Evolutionary conservation across 2,113 vertebrate species (phyloP).

Genomic region (Oreocharis arfaki): DNA sequence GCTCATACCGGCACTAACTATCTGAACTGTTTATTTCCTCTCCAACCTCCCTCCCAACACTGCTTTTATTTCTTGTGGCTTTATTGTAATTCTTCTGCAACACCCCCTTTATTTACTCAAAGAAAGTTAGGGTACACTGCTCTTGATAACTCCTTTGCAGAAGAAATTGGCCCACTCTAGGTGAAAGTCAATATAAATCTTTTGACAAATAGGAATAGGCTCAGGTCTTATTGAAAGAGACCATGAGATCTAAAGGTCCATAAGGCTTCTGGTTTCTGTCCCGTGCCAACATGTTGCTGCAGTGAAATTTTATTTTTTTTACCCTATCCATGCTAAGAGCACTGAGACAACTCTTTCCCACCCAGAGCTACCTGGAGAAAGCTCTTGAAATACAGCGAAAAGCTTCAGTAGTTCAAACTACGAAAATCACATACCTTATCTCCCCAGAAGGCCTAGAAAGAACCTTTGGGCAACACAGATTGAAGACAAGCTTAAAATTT

Average conservation of each 20-base stretch:
- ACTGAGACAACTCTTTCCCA: background rate
- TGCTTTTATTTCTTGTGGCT: background rate
- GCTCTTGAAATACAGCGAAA: constrained; percentile 46
- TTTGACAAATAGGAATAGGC: background rate
- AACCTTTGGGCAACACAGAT: constrained; percentile 49
- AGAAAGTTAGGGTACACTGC: background rate
- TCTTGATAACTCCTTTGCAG: background rate
- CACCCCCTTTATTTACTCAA: background rate
- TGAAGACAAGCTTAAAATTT: constrained; percentile 64
- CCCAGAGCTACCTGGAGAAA: constrained; percentile 24
- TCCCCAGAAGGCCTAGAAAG: constrained; percentile 59
- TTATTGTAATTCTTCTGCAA: background rate
- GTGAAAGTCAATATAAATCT: background rate
- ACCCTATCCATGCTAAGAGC: background rate
- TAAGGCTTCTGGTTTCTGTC: background rate
- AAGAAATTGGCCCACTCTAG: background rate
- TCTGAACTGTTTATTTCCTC: background rate
- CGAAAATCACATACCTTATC: constrained; percentile 63
- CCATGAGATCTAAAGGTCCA: background rate
- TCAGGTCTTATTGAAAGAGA: background rate
- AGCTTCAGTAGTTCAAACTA: constrained; percentile 46
- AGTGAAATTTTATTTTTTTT: background rate
- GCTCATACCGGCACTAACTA: background rate
- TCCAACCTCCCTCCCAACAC: background rate
- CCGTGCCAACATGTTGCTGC: background rate